phyloP scores from a whole-genome alignment of 2,888 invertebrate genomes.

The Ochropleura leucogaster region DNA sequence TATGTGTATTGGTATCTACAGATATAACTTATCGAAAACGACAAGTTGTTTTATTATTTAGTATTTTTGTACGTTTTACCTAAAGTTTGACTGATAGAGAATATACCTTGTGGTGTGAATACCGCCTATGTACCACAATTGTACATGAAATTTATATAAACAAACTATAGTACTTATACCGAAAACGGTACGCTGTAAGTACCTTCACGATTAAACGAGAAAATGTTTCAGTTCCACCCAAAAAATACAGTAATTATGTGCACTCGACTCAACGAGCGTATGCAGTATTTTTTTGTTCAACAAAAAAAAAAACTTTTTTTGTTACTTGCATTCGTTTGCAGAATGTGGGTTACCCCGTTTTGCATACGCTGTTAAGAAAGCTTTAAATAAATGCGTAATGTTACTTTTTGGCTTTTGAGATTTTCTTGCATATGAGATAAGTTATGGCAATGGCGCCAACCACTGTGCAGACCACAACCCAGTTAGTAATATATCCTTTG shows the following conservation, averaged over 20 bases:
- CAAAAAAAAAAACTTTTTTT: constrained; percentile 54
- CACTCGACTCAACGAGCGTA: constrained; percentile 58
- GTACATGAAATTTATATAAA: no score
- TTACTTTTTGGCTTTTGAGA: constrained; percentile 24
- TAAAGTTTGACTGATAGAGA: no score
- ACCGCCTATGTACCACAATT: no score
- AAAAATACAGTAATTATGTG: constrained; percentile 66
- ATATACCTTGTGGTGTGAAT: no score
- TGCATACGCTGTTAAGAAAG: constrained; percentile 57
- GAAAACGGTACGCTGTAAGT: constrained; percentile 30
- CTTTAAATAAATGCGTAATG: constrained; percentile 33
- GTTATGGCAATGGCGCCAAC: background rate
- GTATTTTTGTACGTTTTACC: no score
- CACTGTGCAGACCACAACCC: background rate
- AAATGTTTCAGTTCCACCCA: constrained; percentile 49
- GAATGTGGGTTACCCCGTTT: constrained; percentile 63
- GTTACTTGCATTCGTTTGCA: constrained; percentile 40
- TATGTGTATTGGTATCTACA: no score
- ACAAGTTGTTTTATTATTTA: no score
- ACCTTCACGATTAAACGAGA: constrained; percentile 40
- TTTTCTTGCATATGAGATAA: constrained; percentile 19
- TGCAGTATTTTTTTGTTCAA: constrained; percentile 42
- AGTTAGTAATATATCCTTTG: no score
- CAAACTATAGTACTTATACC: background rate
- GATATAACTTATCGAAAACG: no score